A percentile compares a stretch with the other conserved stretches of the same genome.
Evolutionary conservation across 2,113 vertebrate species (phyloP).

Genomic region (Serilophus lunatus): DNA sequence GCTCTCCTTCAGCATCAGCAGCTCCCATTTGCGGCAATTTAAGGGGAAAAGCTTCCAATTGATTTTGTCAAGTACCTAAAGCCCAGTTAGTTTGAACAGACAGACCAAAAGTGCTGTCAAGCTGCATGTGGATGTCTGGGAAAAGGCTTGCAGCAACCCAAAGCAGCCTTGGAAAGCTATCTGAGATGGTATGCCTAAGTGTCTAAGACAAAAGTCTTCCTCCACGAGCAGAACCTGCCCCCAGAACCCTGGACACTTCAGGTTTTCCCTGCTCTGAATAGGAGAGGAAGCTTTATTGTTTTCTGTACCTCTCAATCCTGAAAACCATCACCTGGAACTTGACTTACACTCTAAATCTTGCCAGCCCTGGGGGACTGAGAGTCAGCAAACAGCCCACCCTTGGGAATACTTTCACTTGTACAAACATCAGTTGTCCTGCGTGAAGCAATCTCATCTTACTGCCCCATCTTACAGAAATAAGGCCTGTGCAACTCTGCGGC

Average conservation of each 20-base stretch:
- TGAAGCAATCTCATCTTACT: neutral
- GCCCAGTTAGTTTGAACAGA: neutral
- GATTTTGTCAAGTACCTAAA: neutral
- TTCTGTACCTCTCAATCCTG: neutral
- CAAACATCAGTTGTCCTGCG: neutral
- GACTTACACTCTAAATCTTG: neutral
- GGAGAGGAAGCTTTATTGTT: neutral
- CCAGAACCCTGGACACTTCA: neutral
- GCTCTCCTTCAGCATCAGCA: neutral
- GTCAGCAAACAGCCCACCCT: neutral
- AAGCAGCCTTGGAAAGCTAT: neutral
- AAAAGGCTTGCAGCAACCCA: neutral
- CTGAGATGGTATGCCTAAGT: fast-evolving
- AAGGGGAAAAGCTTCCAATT: neutral
- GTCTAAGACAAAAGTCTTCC: neutral
- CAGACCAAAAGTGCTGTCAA: neutral
- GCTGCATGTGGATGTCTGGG: neutral
- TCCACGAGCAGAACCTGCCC: neutral
- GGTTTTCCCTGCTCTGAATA: neutral
- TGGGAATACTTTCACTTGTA: neutral
- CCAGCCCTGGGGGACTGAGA: neutral
- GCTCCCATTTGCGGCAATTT: neutral
- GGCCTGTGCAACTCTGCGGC: neutral
- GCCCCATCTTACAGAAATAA: neutral
- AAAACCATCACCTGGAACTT: neutral